Percentiles rank a stretch among this genome's conserved stretches.
These are phyloP conservation scores for Chaenogobius annularis DNA, from an alignment of 2,113 vertebrate species.

Conservation along the genomic window DNA sequence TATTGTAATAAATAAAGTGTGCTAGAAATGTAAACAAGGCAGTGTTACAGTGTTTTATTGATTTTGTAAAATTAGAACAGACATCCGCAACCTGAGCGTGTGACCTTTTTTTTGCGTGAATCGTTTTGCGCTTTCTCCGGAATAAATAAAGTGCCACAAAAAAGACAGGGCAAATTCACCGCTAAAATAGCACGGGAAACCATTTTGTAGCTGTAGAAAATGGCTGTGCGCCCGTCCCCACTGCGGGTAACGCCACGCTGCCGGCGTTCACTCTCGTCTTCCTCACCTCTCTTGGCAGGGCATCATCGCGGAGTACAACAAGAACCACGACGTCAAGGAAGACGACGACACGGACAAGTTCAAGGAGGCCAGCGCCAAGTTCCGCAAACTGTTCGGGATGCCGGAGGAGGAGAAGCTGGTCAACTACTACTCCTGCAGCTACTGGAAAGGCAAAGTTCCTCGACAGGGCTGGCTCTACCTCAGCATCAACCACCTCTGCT, in stretches of 20 bases:
- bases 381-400: conserved; percentile 95
- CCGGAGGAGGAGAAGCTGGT: conserved; percentile 97
- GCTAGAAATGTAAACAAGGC: too few species aligned
- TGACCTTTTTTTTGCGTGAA: too few species aligned
- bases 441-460: conserved; percentile 96
- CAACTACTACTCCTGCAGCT: conserved; percentile 98
- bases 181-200: not conserved
- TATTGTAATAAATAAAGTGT: too few species aligned
- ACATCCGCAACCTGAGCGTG: too few species aligned
- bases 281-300: conserved; percentile 76
- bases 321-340: conserved; percentile 92
- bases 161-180: too few species aligned
- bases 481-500: conserved; percentile 98
- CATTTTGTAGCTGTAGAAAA: not conserved
- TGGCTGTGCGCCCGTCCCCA: too few species aligned
- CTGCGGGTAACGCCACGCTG: too few species aligned
- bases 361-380: conserved; percentile 93
- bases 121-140: too few species aligned
- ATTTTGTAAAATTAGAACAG: too few species aligned
- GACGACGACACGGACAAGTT: conserved; percentile 98
- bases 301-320: conserved; percentile 96
- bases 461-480: conserved; percentile 99
- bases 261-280: too few species aligned
- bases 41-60: too few species aligned
- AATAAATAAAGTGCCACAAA: too few species aligned